Evolutionary conservation across 2,888 invertebrate genomes (phyloP).

Genomic region (Leptinotarsa juncta): DNA sequence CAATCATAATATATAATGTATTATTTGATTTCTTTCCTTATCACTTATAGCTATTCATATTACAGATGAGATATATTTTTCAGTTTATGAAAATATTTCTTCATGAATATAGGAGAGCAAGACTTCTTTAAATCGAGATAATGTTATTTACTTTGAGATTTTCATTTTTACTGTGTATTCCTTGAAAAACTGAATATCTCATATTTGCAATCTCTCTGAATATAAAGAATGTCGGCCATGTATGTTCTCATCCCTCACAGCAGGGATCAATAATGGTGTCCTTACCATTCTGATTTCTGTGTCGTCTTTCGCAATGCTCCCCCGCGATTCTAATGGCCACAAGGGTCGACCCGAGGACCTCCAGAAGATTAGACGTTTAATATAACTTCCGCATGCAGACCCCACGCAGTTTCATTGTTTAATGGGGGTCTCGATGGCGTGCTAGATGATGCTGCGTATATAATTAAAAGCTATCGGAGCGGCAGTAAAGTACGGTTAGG

Average conservation of each 20-base stretch:
- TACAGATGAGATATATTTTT: no score
- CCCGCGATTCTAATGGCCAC: constrained; percentile 30
- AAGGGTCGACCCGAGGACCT: constrained; percentile 35
- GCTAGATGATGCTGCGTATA: constrained; percentile 33
- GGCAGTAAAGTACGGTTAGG: constrained; percentile 24
- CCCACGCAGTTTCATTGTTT: constrained; percentile 46
- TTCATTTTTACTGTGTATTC: not conserved
- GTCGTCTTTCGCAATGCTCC: constrained; percentile 28
- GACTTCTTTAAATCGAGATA: no score
- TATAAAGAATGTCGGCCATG: not conserved
- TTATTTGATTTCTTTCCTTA: no score
- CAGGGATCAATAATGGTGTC: constrained; percentile 6
- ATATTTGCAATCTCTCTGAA: not conserved
- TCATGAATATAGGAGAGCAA: no score
- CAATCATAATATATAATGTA: no score
- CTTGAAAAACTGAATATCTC: not conserved
- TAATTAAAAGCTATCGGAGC: constrained; percentile 35
- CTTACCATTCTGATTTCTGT: constrained; percentile 12
- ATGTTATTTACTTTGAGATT: no score
- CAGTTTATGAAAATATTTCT: no score
- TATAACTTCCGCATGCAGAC: constrained; percentile 45
- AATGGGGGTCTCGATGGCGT: constrained; percentile 36
- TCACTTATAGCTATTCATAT: no score
- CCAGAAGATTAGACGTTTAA: constrained; percentile 41
- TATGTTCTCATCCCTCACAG: not conserved